phyloP scores from a whole-genome alignment of 2,113 vertebrate species.

The Lutjanus erythropterus region DNA sequence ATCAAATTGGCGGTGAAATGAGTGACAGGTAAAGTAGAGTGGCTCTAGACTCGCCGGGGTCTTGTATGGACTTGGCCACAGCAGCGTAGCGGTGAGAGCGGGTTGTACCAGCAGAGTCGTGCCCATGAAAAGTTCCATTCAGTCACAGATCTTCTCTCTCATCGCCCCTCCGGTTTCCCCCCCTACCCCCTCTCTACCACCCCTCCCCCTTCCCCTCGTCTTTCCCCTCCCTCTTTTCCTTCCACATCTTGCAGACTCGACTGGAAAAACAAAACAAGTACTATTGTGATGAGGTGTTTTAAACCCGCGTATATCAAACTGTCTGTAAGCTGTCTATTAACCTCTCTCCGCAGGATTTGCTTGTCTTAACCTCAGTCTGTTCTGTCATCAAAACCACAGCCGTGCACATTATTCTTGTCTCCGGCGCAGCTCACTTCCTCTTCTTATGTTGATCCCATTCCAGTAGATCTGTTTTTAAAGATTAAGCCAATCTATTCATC shows the following conservation, averaged over 20 bases:
- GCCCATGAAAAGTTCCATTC: constrained; percentile 68
- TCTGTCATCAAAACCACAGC: constrained; percentile 28
- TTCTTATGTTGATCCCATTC: background rate
- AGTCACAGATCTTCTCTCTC: constrained; percentile 51
- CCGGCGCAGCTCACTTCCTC: constrained; percentile 40
- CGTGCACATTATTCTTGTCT: constrained; percentile 33
- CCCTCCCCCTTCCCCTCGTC: background rate
- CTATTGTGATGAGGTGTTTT: background rate
- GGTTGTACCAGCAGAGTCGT: background rate
- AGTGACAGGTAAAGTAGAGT: background rate
- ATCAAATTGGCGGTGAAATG: background rate
- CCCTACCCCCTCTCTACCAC: too few species aligned
- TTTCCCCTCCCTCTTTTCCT: constrained; percentile 18
- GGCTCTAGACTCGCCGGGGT: background rate
- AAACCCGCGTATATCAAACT: background rate
- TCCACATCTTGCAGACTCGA: constrained; percentile 36
- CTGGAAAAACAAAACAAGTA: constrained; percentile 36
- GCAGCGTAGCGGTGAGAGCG: background rate
- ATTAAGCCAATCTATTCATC: constrained; percentile 35
- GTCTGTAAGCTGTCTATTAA: background rate
- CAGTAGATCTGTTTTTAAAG: constrained; percentile 31
- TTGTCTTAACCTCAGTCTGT: background rate
- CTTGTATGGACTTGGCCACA: background rate
- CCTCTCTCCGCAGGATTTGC: background rate
- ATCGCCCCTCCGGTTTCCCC: background rate